Base-by-base conservation (phyloP, 2,888 invertebrate genomes). In the Drosophila maculinotata region DNA sequence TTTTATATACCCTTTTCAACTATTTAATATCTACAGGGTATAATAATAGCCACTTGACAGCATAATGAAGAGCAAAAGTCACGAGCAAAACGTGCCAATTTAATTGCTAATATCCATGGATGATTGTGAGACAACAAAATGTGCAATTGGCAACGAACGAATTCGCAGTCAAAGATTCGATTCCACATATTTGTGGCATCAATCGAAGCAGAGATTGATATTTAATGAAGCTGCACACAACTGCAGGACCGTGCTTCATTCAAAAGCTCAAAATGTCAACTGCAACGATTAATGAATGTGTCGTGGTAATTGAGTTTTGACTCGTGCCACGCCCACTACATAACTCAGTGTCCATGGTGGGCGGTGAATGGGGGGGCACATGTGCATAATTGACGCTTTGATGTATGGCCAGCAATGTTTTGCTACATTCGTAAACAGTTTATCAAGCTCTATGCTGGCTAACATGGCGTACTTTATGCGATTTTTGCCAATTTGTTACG, bases 101-200 rank as follows among this genome's bases (percentile, higher is more conserved):
- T 62, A 76, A 74, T 73, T 70, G 65, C 68, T 26, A 59, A 62
- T 67, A 60, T 62, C 35, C 23, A 45, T 41, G 26, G 17, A 68
- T 48, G 49, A 62, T 42, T 31, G 38, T 4, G 25, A 7, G 8
- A n/a, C 12, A 42, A 36, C n/a, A 14, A 20, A 47, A 53, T 31
- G 26, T n/a, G 42, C 26, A 56, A 44, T 28, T 38, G 12, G 7
- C 36, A 3, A 7, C 0, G n/a, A 5, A 8, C 1, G 10, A 30
- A 20, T 49, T 26, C 17, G 14, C 25, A 12, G 17, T 5, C 12
- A 42, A 25, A 57, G 47, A 31, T 33, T 48, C 30, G n/a, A 33
- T n/a, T 14, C 26, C 2, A 39, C 7, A 8, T 26, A 8, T 15
- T 45, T 28, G 1, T 8, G 10, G 15, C 44, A 31, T 25, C 0